These are phyloP conservation scores for Drosophila flavopinicola DNA, from an alignment of 2,888 invertebrate species.

Conservation along the genomic window DNA sequence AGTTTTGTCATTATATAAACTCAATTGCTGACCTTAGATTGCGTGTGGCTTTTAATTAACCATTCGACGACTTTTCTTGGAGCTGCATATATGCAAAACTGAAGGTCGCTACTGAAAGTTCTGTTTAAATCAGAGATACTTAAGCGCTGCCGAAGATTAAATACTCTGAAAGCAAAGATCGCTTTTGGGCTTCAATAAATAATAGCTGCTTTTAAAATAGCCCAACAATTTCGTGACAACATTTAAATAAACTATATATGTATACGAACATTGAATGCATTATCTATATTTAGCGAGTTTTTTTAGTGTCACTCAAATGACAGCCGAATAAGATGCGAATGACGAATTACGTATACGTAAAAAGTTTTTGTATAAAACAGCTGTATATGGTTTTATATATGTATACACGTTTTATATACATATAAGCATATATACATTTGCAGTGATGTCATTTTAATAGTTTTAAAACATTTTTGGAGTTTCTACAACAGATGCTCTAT, in stretches of 20 bases:
- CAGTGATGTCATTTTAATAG: constrained; percentile 14
- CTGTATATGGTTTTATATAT: constrained; percentile 9
- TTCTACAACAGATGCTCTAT: not conserved
- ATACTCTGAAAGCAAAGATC: not conserved
- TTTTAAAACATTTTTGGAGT: not conserved
- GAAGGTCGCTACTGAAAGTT: constrained; percentile 44
- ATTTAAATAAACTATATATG: not conserved
- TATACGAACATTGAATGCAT: constrained; percentile 1
- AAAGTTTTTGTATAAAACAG: constrained; percentile 24
- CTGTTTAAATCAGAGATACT: not conserved
- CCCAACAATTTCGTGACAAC: not conserved
- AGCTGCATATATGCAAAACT: constrained; percentile 11
- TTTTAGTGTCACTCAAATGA: constrained; percentile 31
- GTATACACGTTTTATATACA: not conserved
- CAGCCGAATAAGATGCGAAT: constrained; percentile 33
- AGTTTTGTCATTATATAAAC: constrained; percentile 32
- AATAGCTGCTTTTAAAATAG: not conserved
- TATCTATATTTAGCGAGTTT: constrained; percentile 30
- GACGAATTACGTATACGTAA: constrained; percentile 37
- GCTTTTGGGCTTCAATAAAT: not conserved
- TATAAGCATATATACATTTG: not conserved
- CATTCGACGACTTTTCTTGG: constrained; percentile 16
- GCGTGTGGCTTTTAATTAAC: constrained; percentile 55
- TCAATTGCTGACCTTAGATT: constrained; percentile 47
- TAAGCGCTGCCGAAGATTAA: too few relatives aligned